Evolutionary conservation across 2,797 vertebrate species (phyloP).

Genomic region (Xenentodon cancila): DNA sequence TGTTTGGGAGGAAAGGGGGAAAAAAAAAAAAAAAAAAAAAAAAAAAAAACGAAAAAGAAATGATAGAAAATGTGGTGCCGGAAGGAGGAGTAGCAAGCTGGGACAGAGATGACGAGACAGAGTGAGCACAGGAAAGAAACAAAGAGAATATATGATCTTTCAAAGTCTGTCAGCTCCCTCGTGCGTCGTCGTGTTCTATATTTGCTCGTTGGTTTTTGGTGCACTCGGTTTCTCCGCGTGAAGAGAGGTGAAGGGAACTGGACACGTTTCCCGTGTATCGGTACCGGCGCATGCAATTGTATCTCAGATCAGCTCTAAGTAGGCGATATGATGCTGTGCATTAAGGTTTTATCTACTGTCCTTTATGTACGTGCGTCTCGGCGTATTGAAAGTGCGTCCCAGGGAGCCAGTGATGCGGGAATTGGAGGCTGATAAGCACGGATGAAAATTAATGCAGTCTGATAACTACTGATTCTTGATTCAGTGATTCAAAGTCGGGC

Average conservation of each 20-base stretch:
- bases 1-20: neutral
- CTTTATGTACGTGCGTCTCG: slow-evolving; percentile 8
- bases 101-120: slow-evolving; percentile 47
- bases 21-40: neutral
- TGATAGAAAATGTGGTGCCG: slow-evolving; percentile 31
- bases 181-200: slow-evolving; percentile 58
- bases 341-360: neutral
- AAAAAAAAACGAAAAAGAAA: slow-evolving; percentile 17
- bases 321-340: too few relatives aligned
- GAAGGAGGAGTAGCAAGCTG: slow-evolving; percentile 47
- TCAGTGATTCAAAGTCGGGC: slow-evolving; percentile 36
- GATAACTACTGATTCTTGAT: slow-evolving; percentile 14
- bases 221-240: slow-evolving; percentile 13
- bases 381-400: neutral
- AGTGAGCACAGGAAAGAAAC: slow-evolving; percentile 40
- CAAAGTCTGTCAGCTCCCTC: slow-evolving; percentile 52
- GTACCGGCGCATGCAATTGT: too few relatives aligned
- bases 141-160: slow-evolving; percentile 66
- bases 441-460: slow-evolving; percentile 30
- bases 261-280: slow-evolving; percentile 21
- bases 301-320: too few relatives aligned
- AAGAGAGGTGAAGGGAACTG: slow-evolving; percentile 40
- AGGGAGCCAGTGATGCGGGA: slow-evolving; percentile 19
- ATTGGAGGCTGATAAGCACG: slow-evolving; percentile 32
- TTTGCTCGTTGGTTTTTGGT: slow-evolving; percentile 49